phyloP scores from a whole-genome alignment of 2,113 vertebrate genomes.

The Mesembrinibis cayennensis region DNA sequence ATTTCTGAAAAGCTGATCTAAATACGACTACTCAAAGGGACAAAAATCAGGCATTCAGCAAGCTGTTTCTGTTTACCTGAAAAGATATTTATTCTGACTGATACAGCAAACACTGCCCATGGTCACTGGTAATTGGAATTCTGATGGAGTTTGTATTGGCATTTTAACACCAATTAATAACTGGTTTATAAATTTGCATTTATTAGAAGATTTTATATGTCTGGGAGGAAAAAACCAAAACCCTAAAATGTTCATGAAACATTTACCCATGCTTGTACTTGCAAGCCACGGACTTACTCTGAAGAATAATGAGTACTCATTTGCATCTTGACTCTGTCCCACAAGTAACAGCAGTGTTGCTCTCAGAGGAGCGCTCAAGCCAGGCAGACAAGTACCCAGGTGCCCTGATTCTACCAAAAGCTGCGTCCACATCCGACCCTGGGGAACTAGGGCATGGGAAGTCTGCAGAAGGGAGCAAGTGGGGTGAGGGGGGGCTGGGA shows the following conservation, averaged over 20 bases:
- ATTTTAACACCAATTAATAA: neutral
- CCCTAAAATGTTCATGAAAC: neutral
- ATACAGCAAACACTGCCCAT: neutral
- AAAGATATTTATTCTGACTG: neutral
- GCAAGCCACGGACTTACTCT: neutral
- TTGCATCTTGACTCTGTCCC: conserved; percentile 49
- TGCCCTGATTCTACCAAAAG: neutral
- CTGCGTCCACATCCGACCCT: neutral
- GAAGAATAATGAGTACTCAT: neutral
- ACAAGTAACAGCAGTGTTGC: neutral
- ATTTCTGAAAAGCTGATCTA: neutral
- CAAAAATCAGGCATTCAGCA: neutral
- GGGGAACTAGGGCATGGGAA: neutral
- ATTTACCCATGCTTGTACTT: neutral
- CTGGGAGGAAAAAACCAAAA: neutral
- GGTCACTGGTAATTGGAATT: neutral
- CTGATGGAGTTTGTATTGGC: neutral
- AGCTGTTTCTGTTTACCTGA: neutral
- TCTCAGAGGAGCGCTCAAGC: neutral
- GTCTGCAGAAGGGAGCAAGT: neutral
- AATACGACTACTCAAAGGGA: neutral
- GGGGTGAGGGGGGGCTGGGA: too few species aligned
- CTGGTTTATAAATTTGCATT: neutral
- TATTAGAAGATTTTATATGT: neutral
- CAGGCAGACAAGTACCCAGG: neutral